Evolutionary conservation across 2,113 vertebrate genomes (phyloP).

Genomic region (Gambusia holbrooki): DNA sequence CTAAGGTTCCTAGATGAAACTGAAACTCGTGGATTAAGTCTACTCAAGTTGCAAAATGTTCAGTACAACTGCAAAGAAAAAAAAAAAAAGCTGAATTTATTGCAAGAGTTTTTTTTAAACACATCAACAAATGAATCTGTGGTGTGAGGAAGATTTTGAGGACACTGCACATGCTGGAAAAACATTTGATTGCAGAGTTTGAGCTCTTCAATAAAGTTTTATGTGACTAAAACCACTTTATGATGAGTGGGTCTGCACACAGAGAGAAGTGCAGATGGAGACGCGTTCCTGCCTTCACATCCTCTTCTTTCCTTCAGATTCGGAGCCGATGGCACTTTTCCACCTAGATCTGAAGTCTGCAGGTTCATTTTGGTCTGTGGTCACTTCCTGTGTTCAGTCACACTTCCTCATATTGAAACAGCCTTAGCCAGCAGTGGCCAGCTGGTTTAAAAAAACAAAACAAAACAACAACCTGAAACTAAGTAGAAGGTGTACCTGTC

Average conservation of each 20-base stretch:
- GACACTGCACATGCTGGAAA: too few species aligned
- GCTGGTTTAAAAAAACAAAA: background rate
- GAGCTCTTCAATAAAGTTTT: background rate
- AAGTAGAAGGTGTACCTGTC: background rate
- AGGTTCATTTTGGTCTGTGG: constrained; percentile 13
- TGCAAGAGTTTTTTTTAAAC: too few species aligned
- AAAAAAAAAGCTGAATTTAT: too few species aligned
- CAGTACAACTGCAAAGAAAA: too few species aligned
- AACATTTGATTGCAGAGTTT: background rate
- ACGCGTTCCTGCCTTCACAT: constrained; percentile 11
- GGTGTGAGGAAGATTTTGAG: too few species aligned
- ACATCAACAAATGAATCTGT: too few species aligned
- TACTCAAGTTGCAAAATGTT: too few species aligned
- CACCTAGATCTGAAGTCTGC: background rate
- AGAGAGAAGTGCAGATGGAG: background rate
- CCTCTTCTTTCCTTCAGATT: constrained; percentile 10
- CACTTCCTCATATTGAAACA: constrained; percentile 20
- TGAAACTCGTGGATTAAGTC: too few species aligned
- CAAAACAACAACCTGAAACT: background rate
- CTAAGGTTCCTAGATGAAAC: too few species aligned
- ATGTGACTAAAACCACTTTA: too few species aligned
- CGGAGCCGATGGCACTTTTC: background rate
- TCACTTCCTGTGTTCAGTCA: constrained; percentile 19
- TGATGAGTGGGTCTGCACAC: background rate
- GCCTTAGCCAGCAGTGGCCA: background rate